These are phyloP conservation scores for Sisyra nigra DNA, from an alignment of 2,888 invertebrate species.

Conservation along the genomic window DNA sequence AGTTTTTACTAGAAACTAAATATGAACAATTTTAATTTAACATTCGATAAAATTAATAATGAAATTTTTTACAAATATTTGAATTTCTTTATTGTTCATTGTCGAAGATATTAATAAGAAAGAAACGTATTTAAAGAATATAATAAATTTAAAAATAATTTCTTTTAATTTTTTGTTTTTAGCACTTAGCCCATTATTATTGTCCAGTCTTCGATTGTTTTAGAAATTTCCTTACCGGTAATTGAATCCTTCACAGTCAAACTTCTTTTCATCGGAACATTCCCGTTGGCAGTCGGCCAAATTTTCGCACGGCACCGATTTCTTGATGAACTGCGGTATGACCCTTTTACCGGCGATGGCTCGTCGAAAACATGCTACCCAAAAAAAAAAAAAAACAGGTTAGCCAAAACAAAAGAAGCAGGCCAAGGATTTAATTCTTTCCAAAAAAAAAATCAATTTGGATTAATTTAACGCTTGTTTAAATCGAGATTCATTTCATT, in stretches of 20 bases:
- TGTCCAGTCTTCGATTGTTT: no score
- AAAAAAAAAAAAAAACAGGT: conserved; percentile 22
- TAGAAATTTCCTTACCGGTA: conserved; percentile 38
- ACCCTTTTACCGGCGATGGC: conserved; percentile 59
- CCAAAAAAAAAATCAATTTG: background rate
- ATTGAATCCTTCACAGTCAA: conserved; percentile 71
- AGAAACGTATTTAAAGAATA: no score
- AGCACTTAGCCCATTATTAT: no score
- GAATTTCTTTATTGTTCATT: no score
- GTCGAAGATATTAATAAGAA: no score
- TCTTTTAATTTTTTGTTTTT: no score
- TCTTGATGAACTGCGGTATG: conserved; percentile 47
- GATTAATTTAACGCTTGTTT: conserved; percentile 1
- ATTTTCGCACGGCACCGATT: conserved; percentile 50
- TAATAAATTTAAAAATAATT: no score
- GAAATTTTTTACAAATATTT: no score
- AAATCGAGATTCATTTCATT: background rate
- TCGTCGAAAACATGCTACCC: conserved; percentile 61
- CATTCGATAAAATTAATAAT: no score
- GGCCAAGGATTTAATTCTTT: background rate
- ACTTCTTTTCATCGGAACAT: conserved; percentile 56
- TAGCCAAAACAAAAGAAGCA: conserved; percentile 27
- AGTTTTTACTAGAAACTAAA: no score
- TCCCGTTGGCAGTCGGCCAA: conserved; percentile 61
- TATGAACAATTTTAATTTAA: no score